Evolutionary conservation across 2,797 vertebrate genomes (phyloP).

Genomic region (Spinibarbus caldwelli): DNA sequence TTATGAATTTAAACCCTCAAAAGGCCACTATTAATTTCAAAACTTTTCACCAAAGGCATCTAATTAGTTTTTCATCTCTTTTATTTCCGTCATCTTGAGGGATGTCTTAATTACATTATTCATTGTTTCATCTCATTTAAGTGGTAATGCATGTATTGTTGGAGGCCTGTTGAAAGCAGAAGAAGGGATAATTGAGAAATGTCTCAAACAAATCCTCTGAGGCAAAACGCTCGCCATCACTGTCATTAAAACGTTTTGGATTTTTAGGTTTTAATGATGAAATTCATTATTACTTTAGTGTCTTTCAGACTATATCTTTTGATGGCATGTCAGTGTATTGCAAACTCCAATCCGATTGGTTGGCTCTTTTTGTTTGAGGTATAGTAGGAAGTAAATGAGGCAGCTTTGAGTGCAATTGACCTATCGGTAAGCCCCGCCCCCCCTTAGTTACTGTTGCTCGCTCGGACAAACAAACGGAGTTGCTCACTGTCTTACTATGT

Average conservation of each 20-base stretch:
- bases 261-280: background rate
- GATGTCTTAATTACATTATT: conserved; percentile 61
- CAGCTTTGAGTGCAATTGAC: too few species aligned
- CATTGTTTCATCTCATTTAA: conserved; percentile 56
- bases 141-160: conserved; percentile 54
- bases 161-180: conserved; percentile 40
- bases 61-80: conserved; percentile 36
- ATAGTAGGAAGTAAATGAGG: background rate
- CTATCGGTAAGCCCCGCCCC: too few species aligned
- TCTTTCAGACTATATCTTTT: background rate
- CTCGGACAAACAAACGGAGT: too few species aligned
- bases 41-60: conserved; percentile 63
- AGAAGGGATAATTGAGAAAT: conserved; percentile 33
- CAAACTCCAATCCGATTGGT: background rate
- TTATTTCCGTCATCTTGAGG: conserved; percentile 27
- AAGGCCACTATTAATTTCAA: conserved; percentile 34
- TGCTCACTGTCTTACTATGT: too few species aligned
- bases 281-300: background rate
- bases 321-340: background rate
- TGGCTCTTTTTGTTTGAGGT: background rate
- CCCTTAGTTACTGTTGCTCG: too few species aligned
- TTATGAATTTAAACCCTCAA: conserved; percentile 30
- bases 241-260: background rate
- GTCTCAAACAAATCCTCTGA: conserved; percentile 32
- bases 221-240: background rate